phyloP scores from a whole-genome alignment of 2,888 invertebrate genomes.

The Eurois occulta region DNA sequence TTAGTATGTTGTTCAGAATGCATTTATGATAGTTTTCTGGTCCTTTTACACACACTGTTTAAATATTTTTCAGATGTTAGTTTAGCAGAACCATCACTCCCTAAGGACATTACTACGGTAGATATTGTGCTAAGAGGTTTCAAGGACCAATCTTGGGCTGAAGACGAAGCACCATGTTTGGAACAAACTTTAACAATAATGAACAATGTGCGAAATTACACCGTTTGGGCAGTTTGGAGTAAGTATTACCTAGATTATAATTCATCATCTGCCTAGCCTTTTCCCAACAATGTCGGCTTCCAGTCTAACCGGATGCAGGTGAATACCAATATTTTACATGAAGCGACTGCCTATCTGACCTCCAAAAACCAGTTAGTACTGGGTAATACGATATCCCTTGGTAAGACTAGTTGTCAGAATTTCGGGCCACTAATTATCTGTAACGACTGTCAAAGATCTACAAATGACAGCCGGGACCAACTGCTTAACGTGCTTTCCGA shows the following conservation, averaged over 20 bases:
- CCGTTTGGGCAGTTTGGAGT: constrained; percentile 62
- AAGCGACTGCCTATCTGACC: too few species aligned
- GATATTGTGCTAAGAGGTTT: constrained; percentile 45
- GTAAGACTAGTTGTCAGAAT: too few species aligned
- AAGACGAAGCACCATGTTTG: constrained; percentile 41
- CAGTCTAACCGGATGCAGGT: too few species aligned
- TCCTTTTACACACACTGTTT: neutral
- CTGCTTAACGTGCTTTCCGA: too few species aligned
- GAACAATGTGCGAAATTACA: constrained; percentile 53
- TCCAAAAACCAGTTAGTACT: too few species aligned
- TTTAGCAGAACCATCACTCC: neutral
- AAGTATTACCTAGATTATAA: constrained; percentile 17
- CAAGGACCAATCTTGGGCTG: constrained; percentile 37
- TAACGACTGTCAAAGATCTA: too few species aligned
- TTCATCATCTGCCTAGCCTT: too few species aligned
- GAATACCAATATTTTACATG: too few species aligned
- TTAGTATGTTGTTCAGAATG: neutral
- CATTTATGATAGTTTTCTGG: neutral
- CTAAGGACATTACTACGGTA: constrained; percentile 29
- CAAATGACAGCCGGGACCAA: too few species aligned
- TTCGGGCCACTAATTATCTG: too few species aligned
- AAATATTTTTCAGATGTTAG: constrained; percentile 30
- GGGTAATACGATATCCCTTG: too few species aligned
- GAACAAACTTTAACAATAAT: constrained; percentile 42
- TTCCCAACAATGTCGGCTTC: too few species aligned